phyloP scores from a whole-genome alignment of 2,888 invertebrate genomes.

The Caenorhabditis zanzibari region DNA sequence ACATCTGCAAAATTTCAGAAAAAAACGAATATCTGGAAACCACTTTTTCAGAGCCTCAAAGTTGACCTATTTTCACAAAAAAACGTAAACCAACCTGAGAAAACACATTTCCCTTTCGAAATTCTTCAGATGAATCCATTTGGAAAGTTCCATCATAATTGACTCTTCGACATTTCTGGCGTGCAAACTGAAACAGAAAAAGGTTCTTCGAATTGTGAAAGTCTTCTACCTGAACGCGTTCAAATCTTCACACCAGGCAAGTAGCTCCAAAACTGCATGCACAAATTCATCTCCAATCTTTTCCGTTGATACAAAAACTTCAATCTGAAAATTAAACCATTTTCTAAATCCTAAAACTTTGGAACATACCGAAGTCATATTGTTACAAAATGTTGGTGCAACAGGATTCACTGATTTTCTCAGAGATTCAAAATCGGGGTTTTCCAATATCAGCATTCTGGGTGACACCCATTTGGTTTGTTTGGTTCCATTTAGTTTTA shows the following conservation, averaged over 20 bases:
- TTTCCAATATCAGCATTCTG: background rate
- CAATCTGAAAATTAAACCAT: background rate
- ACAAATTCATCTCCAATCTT: background rate
- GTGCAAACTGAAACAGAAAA: conserved; percentile 1
- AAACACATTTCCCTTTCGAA: background rate
- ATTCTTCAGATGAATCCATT: background rate
- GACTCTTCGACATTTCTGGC: conserved; percentile 2
- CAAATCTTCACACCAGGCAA: background rate
- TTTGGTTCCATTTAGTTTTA: background rate
- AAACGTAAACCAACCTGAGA: conserved; percentile 6
- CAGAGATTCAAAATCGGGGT: background rate
- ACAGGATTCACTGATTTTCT: conserved; percentile 10
- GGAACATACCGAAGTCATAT: background rate
- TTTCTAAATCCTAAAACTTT: background rate
- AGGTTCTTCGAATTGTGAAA: background rate
- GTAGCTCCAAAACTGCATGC: background rate
- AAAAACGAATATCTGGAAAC: no score
- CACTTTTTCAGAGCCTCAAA: no score
- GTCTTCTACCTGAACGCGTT: background rate
- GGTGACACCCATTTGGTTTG: conserved; percentile 21
- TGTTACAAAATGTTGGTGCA: conserved; percentile 8
- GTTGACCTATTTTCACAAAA: no score
- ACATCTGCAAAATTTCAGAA: no score
- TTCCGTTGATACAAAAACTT: background rate
- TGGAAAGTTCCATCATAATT: conserved; percentile 2